A percentile compares a stretch with the other conserved stretches of the same genome.
phyloP scores from a whole-genome alignment of 2,113 vertebrate species.

The Toxotes jaculatrix region DNA sequence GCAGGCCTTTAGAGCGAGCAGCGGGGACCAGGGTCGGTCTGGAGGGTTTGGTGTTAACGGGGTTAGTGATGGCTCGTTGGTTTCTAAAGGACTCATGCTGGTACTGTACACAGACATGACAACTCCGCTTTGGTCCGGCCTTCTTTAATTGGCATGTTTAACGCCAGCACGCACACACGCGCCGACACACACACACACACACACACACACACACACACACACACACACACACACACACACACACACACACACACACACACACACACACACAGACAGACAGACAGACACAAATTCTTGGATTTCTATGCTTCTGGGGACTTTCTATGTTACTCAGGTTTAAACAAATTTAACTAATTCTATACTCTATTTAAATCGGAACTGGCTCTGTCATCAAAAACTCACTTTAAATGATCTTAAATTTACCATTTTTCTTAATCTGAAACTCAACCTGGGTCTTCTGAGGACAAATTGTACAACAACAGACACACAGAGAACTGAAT shows the following conservation, averaged over 20 bases:
- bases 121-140: conserved; percentile 66
- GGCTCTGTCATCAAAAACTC: neutral
- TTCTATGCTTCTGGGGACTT: conserved; percentile 18
- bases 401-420: neutral
- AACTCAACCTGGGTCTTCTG: neutral
- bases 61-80: conserved; percentile 95
- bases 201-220: neutral
- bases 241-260: neutral
- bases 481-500: neutral
- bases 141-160: conserved; percentile 71
- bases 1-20: conserved; percentile 49
- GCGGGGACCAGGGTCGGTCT: conserved; percentile 81
- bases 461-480: neutral
- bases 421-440: neutral
- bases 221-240: neutral
- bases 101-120: conserved; percentile 89
- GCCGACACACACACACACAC: neutral
- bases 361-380: neutral
- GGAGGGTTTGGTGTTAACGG: conserved; percentile 92
- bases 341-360: neutral
- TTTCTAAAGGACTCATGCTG: conserved; percentile 90
- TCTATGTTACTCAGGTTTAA: neutral
- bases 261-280: neutral
- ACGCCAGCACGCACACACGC: neutral
- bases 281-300: neutral